Percentiles rank a stretch among this genome's conserved stretches.
phyloP scores from a whole-genome alignment of 2,888 invertebrate species.

The Patella depressa region DNA sequence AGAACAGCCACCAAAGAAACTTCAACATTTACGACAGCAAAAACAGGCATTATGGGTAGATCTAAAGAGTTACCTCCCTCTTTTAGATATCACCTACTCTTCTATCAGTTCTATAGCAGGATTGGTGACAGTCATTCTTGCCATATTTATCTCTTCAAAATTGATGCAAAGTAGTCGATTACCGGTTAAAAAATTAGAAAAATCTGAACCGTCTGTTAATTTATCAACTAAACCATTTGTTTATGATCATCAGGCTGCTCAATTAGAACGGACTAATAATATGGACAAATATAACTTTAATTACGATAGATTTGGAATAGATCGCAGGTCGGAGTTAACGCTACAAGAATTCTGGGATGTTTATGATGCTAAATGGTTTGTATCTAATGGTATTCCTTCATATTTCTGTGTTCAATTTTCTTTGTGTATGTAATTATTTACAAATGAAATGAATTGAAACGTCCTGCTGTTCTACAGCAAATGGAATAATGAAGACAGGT shows the following conservation, averaged over 20 bases:
- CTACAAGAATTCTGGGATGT: constrained; percentile 66
- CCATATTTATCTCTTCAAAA: neutral
- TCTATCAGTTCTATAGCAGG: neutral
- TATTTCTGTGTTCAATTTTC: neutral
- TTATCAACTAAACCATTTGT: constrained; percentile 38
- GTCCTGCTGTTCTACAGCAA: too few relatives aligned
- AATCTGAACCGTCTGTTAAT: constrained; percentile 18
- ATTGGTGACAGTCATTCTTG: neutral
- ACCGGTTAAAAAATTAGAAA: neutral
- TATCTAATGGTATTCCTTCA: constrained; percentile 5
- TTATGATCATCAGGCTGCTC: constrained; percentile 40
- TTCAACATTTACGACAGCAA: neutral
- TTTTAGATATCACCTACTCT: neutral
- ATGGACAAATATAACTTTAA: constrained; percentile 50
- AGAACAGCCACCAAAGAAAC: neutral
- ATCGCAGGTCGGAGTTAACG: constrained; percentile 55
- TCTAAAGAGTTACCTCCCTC: constrained; percentile 1
- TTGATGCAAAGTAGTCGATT: too few relatives aligned
- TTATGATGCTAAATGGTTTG: constrained; percentile 70
- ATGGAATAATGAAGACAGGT: too few relatives aligned
- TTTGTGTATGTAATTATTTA: too few relatives aligned
- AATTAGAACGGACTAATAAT: constrained; percentile 43
- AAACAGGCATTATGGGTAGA: neutral
- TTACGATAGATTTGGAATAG: constrained; percentile 47
- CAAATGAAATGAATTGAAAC: too few relatives aligned